Evolutionary conservation across 2,797 vertebrate species (phyloP).

Genomic region (Dromococcyx pavoninus): DNA sequence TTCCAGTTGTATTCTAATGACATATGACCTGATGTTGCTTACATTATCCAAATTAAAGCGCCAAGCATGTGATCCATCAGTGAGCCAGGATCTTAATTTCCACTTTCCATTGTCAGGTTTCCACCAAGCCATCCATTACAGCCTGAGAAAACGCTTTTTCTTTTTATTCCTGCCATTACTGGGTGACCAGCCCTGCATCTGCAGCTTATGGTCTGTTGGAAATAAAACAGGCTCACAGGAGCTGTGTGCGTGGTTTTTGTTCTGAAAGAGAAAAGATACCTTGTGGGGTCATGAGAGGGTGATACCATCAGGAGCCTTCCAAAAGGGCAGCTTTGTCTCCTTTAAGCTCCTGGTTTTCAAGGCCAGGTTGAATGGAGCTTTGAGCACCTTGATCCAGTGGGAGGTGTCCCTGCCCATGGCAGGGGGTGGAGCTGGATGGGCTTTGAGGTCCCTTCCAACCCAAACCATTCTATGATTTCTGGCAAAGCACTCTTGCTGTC

Average conservation of each 20-base stretch:
- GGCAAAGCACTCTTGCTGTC: neutral
- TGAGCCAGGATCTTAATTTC: slow-evolving; percentile 44
- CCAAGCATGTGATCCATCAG: neutral
- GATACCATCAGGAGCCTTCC: neutral
- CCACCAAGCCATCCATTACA: neutral
- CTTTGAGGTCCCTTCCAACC: too few species aligned
- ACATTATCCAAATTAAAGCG: neutral
- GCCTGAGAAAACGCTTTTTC: neutral
- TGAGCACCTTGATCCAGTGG: too few species aligned
- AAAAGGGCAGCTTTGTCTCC: neutral
- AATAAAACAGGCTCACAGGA: neutral
- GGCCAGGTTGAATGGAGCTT: too few species aligned
- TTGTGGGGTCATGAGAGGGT: neutral
- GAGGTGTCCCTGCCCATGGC: too few species aligned
- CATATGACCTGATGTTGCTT: slow-evolving; percentile 26
- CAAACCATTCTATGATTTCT: neutral
- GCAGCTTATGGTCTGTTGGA: neutral
- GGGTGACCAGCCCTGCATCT: neutral
- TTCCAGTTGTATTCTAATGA: slow-evolving; percentile 27
- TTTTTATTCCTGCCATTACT: neutral
- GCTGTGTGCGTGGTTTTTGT: neutral
- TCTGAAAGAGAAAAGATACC: neutral
- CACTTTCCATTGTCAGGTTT: slow-evolving; percentile 56
- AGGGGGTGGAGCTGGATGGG: too few species aligned
- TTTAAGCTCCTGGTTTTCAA: neutral